Base-by-base conservation (phyloP, 2,888 invertebrate species). In the Miltochrista miniata region DNA sequence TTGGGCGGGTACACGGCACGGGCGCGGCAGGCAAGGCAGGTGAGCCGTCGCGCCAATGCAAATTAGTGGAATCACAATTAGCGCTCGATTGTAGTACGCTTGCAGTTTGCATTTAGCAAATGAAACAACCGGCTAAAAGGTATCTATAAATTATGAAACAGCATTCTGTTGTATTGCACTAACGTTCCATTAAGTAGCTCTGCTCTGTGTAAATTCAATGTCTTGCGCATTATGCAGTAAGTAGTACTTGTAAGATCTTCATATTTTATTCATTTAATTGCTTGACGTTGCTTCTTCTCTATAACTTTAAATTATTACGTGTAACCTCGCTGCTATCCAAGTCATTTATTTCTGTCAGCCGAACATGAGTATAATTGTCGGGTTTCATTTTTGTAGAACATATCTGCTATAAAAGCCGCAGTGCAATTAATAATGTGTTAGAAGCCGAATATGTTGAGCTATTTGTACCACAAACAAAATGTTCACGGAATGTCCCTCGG, bases 61-160 rank as follows among this genome's bases (percentile, higher is more conserved):
- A 88, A 87, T 88, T 86, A 84, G 81, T 76, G 73, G 83, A 87
- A 88, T 88, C 80, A 81, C 87, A 87, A 87, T 88, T 87, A 85
- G 83, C 74, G 74, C 81, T 79, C 79, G 79, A 87, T 86, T 85
- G 86, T 84, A 80, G 80, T 81, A 78, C 77, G 67, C 74, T 76
- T 76, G 78, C 79, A 79, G 75, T 74, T 77, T 75, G 79, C 79
- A 85, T 84, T 87, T 81, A 85, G 70, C 75, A 79, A 87, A 81
- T 83, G 74, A 81, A 85, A 82, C 77, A 78, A 73, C 72, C 78
- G 78, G 80, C 81, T 81, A 79, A 79, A 71, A 75, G 75, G 74
- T 83, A 72, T 76, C 76, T 82, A 81, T 82, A 81, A 79, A 82
- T 82, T 81, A 77, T 79, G 69, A 74, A 75, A 66, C 66, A 64